phyloP scores from a whole-genome alignment of 2,113 vertebrate species.

The Cairina moschata region DNA sequence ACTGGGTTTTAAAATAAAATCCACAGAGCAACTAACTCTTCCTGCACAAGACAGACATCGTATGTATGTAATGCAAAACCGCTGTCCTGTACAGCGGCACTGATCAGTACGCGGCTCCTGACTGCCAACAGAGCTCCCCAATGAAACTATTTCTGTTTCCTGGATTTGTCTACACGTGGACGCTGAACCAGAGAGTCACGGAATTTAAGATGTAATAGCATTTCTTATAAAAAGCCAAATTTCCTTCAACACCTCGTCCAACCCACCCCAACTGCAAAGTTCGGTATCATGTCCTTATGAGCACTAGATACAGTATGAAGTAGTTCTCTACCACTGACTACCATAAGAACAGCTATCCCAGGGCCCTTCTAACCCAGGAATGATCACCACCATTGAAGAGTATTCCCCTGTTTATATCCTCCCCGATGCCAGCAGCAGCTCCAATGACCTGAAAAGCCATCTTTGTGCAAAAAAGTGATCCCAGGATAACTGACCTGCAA shows the following conservation, averaged over 20 bases:
- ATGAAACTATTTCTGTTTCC: too few relatives aligned
- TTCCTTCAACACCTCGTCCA: too few relatives aligned
- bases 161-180: too few relatives aligned
- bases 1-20: neutral
- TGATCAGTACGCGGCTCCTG: neutral
- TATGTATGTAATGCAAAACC: neutral
- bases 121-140: too few relatives aligned
- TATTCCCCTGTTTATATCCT: neutral
- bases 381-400: neutral
- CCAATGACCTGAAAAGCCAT: neutral
- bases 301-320: neutral
- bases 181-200: too few relatives aligned
- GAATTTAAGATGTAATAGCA: too few relatives aligned
- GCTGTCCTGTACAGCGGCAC: neutral
- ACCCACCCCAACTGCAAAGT: neutral
- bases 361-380: neutral
- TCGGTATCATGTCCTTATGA: fast-evolving
- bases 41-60: neutral
- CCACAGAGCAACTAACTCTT: neutral
- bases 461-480: neutral
- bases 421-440: neutral
- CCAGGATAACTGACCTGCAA: neutral
- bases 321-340: neutral
- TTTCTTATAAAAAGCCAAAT: too few relatives aligned
- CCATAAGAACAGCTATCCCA: neutral